phyloP scores from a whole-genome alignment of 1,140 invertebrate species.

The Scaptodrosophila lebanonensis region DNA sequence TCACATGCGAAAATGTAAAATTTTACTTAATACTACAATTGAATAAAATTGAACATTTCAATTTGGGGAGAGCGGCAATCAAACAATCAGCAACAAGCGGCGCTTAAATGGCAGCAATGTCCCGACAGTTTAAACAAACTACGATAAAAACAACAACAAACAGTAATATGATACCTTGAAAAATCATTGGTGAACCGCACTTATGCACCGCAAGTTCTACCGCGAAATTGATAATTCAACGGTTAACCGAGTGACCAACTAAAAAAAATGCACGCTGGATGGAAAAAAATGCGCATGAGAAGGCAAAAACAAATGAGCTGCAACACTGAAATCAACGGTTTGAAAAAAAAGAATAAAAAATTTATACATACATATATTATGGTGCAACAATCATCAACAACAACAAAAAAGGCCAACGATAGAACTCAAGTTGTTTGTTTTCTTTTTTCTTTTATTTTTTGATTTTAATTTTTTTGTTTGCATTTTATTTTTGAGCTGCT shows the following conservation, averaged over 20 bases:
- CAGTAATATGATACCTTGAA: conserved; percentile 71
- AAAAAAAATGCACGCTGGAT: conserved; percentile 45
- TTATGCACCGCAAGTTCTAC: conserved; percentile 76
- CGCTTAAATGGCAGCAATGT: conserved; percentile 19
- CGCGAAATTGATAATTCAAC: conserved; percentile 77
- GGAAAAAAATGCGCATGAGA: conserved; percentile 15
- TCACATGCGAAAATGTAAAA: conserved; percentile 52
- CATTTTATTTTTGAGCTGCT: background rate
- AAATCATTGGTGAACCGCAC: conserved; percentile 75
- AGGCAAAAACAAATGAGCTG: conserved; percentile 47
- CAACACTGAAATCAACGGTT: conserved; percentile 16
- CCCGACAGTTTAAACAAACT: too few species aligned
- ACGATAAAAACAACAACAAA: conserved; percentile 19
- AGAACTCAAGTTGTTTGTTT: conserved; percentile 31
- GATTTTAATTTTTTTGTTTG: too few species aligned
- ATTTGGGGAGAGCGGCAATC: conserved; percentile 43
- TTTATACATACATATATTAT: conserved; percentile 34
- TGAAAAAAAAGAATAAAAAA: conserved; percentile 22
- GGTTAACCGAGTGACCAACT: conserved; percentile 68
- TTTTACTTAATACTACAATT: conserved; percentile 71
- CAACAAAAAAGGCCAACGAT: conserved; percentile 16
- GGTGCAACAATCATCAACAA: conserved; percentile 4
- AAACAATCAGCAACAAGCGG: conserved; percentile 11
- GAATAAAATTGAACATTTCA: conserved; percentile 70
- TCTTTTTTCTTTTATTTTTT: too few species aligned